Base-by-base conservation (phyloP, 2,797 vertebrate species). In the Bryconaethiops microstoma region DNA sequence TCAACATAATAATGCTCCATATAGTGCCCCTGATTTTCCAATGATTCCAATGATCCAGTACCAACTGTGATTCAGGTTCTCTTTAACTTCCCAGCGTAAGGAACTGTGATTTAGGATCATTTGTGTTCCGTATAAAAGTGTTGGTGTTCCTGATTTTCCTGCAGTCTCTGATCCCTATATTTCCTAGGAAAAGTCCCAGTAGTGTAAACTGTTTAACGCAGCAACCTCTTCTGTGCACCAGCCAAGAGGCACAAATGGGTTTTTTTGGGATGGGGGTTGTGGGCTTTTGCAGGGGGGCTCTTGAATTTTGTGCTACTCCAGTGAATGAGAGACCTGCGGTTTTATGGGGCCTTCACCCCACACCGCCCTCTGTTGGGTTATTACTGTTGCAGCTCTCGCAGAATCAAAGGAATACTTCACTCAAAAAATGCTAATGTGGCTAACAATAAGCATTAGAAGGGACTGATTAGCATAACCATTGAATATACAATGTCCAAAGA, bases 281-380 rank as follows among this genome's bases (percentile, higher is more conserved):
- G 23, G n/a, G 21, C 9, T 10, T 23, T 17, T 62, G 60, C 21
- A 29, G 64, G 35, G 64, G 42, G 39, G 64, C 7, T 67, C 17
- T 19, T 67, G 64, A 67, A 67, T 67, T 65, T 40, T 39, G 60
- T 16, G 25, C 29, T 16, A 40, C 1, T 16, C 16, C 16, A 9
- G 12, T 65, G 63, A 67, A 5, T 57, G 83, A 91, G 84, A 21
- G 80, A 29, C 83, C 78, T 21, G 21, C 14, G 64, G 70, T 55
- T 29, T 72, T 72, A 70, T 55, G 50, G 70, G 25, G 60, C 16
- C 21, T 40, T 40, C n/a, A 64, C n/a, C 69, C 69, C 50, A 54
- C 69, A 71, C 69, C 25, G 70, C 70, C 70, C 70, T 72, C 70
- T 72, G 50, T 29, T 72, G 50, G 70, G 23, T 55, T 19, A 72